A percentile compares a stretch with the other conserved stretches of the same genome.
phyloP scores from a whole-genome alignment of 2,797 vertebrate genomes.

The Echeneis naucrates region DNA sequence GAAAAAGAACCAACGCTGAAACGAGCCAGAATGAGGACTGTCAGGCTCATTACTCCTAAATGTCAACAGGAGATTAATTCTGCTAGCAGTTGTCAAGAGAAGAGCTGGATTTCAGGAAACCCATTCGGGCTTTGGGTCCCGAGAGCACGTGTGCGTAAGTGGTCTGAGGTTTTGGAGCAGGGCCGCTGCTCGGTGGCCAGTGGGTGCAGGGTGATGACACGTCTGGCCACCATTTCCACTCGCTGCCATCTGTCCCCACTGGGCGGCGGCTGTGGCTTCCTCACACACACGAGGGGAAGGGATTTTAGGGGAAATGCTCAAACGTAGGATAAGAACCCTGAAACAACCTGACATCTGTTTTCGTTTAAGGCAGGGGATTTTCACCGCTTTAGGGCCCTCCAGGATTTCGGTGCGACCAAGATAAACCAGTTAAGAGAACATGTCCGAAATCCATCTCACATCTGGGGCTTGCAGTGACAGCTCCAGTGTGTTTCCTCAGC shows the following conservation, averaged over 20 bases:
- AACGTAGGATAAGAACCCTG: constrained; percentile 71
- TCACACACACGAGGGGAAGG: constrained; percentile 52
- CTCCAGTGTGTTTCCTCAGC: constrained; percentile 60
- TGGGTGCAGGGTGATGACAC: constrained; percentile 73
- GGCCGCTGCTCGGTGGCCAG: constrained; percentile 68
- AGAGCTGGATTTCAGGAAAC: constrained; percentile 64
- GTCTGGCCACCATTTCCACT: constrained; percentile 76
- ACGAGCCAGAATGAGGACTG: constrained; percentile 57
- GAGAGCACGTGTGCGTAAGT: constrained; percentile 53
- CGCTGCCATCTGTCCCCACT: constrained; percentile 78
- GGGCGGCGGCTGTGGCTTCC: constrained; percentile 70
- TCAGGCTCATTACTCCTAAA: constrained; percentile 72
- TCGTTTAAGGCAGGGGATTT: constrained; percentile 75
- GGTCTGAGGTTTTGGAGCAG: constrained; percentile 64
- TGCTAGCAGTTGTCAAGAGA: constrained; percentile 57
- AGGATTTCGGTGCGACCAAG: constrained; percentile 78
- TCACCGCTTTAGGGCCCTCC: constrained; percentile 75
- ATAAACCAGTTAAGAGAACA: constrained; percentile 83
- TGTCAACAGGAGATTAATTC: constrained; percentile 75
- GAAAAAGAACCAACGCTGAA: constrained; percentile 45
- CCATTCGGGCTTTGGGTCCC: constrained; percentile 50
- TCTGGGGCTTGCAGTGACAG: constrained; percentile 68
- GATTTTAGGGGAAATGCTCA: constrained; percentile 73
- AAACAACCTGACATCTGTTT: constrained; percentile 83
- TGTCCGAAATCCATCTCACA: constrained; percentile 77